Evolutionary conservation across 2,113 vertebrate genomes (phyloP), one percentile per base, ranked within the genome.

Genomic region (Thalassoma bifasciatum): DNA sequence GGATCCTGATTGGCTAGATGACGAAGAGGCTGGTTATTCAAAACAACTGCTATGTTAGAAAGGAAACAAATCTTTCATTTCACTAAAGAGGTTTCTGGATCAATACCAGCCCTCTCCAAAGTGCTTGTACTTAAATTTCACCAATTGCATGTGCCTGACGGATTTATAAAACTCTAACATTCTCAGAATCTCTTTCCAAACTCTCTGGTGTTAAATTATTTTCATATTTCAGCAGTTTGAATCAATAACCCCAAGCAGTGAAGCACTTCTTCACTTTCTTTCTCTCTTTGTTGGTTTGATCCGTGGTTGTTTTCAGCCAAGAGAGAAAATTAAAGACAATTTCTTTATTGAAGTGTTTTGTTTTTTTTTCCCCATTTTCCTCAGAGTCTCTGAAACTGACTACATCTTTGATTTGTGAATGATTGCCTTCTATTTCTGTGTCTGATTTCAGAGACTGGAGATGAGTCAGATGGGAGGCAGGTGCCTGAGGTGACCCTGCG

Each of bases 401-500:
- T 34, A 19, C 14, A 21, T 67, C 16, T 53, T 21, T 61, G 14
- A 54, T 61, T 68, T 76, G 12, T 30, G 0, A 56, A 26, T n/a
- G 26, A 47, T 76, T 68, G 40, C 4, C 19, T 24, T 67, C 40
- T 52, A 12, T 30, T 26, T 38, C n/a, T 49, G 14, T 16, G 53
- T 57, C 38, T 68, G 50, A 68, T 68, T 62, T 62, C 40, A 9
- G 40, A 26, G 57, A 37, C 26, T 68, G 56, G 30, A 40, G 14
- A n/a, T n/a, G 30, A 30, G 47, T 42, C 3, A 6, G 30, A 30
- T 3, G 30, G 30, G 63, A 66, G 38, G 66, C n/a, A 44, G 63
- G 24, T 36, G 9, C 10, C 36, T 26, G 37, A 46, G 36, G 9
- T n/a, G 36, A 4, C 10, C 16, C 8, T 22, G 10, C n/a, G 14